Evolutionary conservation across 2,888 invertebrate species (phyloP).

Genomic region (Cryptus armator): DNA sequence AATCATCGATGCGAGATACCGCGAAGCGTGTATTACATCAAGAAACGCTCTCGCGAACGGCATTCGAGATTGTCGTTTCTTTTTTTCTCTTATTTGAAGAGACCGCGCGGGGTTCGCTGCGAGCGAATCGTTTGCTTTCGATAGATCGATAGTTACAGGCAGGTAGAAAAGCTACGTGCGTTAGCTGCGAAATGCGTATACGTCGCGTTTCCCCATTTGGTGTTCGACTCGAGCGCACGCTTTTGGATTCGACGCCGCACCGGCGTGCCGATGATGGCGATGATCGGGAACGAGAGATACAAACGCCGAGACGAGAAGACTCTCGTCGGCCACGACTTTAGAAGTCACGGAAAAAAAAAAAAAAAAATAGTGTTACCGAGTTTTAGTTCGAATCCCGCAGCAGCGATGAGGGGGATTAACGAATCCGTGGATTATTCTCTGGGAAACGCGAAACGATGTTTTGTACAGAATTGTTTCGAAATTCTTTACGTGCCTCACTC

Average conservation of each 20-base stretch:
- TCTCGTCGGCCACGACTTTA: background rate
- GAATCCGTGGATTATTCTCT: conserved; percentile 51
- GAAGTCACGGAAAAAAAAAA: background rate
- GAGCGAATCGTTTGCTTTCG: conserved; percentile 54
- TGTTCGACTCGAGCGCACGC: conserved; percentile 47
- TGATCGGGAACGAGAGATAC: conserved; percentile 46
- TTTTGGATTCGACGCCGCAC: conserved; percentile 52
- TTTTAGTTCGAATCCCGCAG: conserved; percentile 30
- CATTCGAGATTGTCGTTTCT: conserved; percentile 1
- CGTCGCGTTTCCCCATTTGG: conserved; percentile 60
- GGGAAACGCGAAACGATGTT: conserved; percentile 32
- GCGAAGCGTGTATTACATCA: conserved; percentile 18
- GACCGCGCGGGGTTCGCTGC: conserved; percentile 23
- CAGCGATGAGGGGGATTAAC: conserved; percentile 13
- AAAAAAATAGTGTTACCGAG: background rate
- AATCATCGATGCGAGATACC: conserved; percentile 30
- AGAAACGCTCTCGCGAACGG: conserved; percentile 24
- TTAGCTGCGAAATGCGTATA: conserved; percentile 56
- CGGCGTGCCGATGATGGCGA: conserved; percentile 62
- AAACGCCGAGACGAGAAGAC: conserved; percentile 37
- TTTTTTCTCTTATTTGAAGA: conserved; percentile 40
- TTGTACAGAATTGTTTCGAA: conserved; percentile 46
- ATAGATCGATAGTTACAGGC: conserved; percentile 16
- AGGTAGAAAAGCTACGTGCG: conserved; percentile 50
- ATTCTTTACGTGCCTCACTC: conserved; percentile 14